Conservation (phyloP, 2,797 vertebrate species). For the Tiaroga cobitis region DNA sequence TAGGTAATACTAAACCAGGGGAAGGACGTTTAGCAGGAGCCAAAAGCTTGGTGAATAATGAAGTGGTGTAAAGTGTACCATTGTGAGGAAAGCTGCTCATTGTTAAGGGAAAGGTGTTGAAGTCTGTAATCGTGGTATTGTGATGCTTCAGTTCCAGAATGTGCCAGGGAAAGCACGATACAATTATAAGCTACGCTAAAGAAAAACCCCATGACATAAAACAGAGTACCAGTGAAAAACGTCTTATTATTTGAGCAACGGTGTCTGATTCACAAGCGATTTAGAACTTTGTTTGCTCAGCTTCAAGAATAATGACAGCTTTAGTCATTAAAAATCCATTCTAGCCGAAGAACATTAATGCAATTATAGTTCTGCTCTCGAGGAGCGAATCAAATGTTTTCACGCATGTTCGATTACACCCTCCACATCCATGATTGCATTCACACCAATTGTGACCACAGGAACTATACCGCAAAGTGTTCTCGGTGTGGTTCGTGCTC, state of each 20-base stretch:
- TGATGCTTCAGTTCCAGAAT: conserved; percentile 34
- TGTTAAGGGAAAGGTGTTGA: conserved; percentile 49
- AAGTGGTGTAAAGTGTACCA: conserved; percentile 51
- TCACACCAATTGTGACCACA: neutral
- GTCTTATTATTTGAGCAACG: conserved; percentile 5
- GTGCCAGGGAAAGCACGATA: neutral
- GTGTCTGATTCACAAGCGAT: neutral
- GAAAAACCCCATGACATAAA: conserved; percentile 23
- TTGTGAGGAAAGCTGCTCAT: conserved; percentile 57
- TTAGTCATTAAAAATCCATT: conserved; percentile 14
- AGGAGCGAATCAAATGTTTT: neutral
- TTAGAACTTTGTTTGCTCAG: conserved; percentile 15
- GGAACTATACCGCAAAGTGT: neutral
- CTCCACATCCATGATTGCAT: conserved; percentile 8
- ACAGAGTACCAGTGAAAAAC: neutral
- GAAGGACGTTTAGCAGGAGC: conserved; percentile 49
- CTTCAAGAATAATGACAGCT: conserved; percentile 4
- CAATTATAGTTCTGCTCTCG: neutral
- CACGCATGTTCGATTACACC: neutral
- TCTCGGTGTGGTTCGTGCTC: neutral
- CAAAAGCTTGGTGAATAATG: conserved; percentile 57
- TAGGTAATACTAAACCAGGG: conserved; percentile 57
- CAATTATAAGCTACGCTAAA: conserved; percentile 40
- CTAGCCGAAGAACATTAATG: conserved; percentile 13
- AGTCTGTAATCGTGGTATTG: conserved; percentile 46